Percentiles rank a stretch among this genome's conserved stretches.
These are phyloP conservation scores for Athalia circularis DNA, from an alignment of 2,888 invertebrate species.

Conservation along the genomic window DNA sequence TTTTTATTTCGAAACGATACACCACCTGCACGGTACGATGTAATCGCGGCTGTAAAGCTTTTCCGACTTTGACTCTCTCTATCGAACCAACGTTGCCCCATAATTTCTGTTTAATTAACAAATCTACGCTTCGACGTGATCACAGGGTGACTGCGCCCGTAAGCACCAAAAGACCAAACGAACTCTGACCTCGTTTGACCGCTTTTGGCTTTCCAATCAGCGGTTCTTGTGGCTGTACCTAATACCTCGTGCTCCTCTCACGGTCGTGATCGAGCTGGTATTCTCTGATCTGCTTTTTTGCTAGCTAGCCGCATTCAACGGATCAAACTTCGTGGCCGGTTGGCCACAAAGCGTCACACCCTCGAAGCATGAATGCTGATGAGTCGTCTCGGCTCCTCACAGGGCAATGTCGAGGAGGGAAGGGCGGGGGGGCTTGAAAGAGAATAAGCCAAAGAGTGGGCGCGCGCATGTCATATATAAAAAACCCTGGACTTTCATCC, in stretches of 20 bases:
- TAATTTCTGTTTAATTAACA: constrained; percentile 35
- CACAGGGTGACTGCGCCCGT: constrained; percentile 28
- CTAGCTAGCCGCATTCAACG: constrained; percentile 22
- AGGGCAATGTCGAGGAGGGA: constrained; percentile 6
- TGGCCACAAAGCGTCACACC: constrained; percentile 39
- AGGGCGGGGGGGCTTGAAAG: constrained; percentile 19
- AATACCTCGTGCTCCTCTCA: neutral
- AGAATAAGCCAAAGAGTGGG: constrained; percentile 30
- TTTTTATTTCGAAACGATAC: constrained; percentile 1
- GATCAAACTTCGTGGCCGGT: constrained; percentile 26
- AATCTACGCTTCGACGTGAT: constrained; percentile 41
- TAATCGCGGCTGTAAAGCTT: neutral
- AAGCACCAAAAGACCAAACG: constrained; percentile 37
- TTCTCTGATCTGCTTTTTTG: constrained; percentile 38
- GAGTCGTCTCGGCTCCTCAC: constrained; percentile 33
- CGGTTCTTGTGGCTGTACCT: constrained; percentile 25
- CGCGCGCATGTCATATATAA: constrained; percentile 36
- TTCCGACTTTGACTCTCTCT: neutral
- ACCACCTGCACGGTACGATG: neutral
- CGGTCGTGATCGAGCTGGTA: neutral
- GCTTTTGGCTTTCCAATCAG: constrained; percentile 36
- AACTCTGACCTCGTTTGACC: constrained; percentile 32
- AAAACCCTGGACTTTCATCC: constrained; percentile 33
- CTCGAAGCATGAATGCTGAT: constrained; percentile 44
- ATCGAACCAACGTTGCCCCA: constrained; percentile 1